These are phyloP conservation scores for Zaprionus lineosus DNA, from an alignment of 2,888 invertebrate species.

Conservation along the genomic window DNA sequence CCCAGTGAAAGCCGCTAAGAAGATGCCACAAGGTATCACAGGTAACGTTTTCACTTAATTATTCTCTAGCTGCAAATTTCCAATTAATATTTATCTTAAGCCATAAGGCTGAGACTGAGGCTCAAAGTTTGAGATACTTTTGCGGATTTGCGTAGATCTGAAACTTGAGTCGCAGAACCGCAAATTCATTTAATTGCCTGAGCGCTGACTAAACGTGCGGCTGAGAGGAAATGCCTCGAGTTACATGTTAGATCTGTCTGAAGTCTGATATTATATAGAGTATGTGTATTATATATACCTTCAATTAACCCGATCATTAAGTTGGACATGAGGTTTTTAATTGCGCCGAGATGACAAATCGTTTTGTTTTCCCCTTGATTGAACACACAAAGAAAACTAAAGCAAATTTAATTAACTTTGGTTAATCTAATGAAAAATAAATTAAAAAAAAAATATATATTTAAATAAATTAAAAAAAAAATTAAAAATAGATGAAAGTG, in stretches of 20 bases:
- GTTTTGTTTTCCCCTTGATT: conserved; percentile 29
- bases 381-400: conserved; percentile 4
- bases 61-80: background rate
- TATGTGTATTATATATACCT: conserved; percentile 1
- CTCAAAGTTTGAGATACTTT: conserved; percentile 10
- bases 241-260: conserved; percentile 15
- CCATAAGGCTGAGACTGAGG: conserved; percentile 7
- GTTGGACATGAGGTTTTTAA: conserved; percentile 13
- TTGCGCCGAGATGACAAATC: conserved; percentile 39
- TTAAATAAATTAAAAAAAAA: too few species aligned
- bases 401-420: conserved; percentile 22
- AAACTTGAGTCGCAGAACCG: conserved; percentile 25
- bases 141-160: conserved; percentile 9
- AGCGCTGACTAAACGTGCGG: conserved; percentile 50
- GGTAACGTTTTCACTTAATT: background rate
- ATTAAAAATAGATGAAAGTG: too few species aligned
- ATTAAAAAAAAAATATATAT: too few species aligned
- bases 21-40: conserved; percentile 11
- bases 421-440: conserved; percentile 5
- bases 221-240: conserved; percentile 29
- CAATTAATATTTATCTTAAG: conserved; percentile 29
- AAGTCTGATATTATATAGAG: conserved; percentile 7
- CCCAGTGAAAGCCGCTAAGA: conserved; percentile 54
- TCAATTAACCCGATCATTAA: conserved; percentile 41
- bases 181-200: conserved; percentile 44